These are phyloP conservation scores for Tamias sibiricus DNA, from an alignment of 2,113 vertebrate genomes.

Conservation along the genomic window DNA sequence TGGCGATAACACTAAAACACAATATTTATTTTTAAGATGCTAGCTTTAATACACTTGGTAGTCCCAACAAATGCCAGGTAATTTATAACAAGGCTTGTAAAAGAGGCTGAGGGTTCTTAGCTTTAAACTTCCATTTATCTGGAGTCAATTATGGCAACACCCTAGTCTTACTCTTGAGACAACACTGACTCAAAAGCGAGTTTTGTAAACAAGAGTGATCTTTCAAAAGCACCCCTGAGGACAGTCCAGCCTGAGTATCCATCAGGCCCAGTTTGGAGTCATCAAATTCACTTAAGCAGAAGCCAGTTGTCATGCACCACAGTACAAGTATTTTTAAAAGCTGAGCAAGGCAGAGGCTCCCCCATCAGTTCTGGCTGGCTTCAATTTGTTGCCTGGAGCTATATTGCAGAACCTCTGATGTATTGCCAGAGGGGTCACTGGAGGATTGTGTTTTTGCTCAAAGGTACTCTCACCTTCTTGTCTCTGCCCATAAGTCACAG, in stretches of 20 bases:
- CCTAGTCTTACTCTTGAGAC: not conserved
- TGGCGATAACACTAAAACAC: not conserved
- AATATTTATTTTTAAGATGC: conserved; percentile 42
- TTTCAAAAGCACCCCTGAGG: not conserved
- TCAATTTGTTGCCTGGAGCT: conserved; percentile 65
- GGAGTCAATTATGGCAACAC: not conserved
- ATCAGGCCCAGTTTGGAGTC: not conserved
- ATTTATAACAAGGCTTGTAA: not conserved
- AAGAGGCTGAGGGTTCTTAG: not conserved
- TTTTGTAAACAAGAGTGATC: not conserved
- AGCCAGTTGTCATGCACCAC: not conserved
- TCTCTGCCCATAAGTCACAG: conserved; percentile 63
- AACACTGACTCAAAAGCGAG: conserved; percentile 12
- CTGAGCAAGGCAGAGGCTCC: not conserved
- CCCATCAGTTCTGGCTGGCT: conserved; percentile 4
- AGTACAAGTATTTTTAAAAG: conserved; percentile 37
- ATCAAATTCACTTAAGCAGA: not conserved
- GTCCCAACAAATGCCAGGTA: not conserved
- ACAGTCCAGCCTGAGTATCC: not conserved
- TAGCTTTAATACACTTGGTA: not conserved
- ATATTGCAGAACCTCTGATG: conserved; percentile 61
- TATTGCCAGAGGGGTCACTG: conserved; percentile 68
- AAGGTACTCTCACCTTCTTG: conserved; percentile 58
- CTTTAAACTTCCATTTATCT: conserved; percentile 31
- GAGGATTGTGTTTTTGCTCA: conserved; percentile 64